phyloP scores from a whole-genome alignment of 2,888 invertebrate genomes.

The Buathra laborator region DNA sequence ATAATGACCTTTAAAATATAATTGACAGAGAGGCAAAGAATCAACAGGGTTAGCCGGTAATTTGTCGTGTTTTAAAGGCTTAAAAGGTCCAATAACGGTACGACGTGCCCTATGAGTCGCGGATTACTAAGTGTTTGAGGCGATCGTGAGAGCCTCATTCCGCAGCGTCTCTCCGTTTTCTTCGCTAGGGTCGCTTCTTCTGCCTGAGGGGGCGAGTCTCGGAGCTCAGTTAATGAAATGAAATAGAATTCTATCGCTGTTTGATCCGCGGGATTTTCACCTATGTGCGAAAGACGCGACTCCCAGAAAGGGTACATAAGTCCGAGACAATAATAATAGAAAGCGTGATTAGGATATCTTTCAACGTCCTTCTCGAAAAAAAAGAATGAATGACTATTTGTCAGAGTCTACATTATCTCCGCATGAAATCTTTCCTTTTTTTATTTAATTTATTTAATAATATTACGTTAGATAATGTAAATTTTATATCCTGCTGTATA shows the following conservation, averaged over 20 bases:
- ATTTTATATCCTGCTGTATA: conserved; percentile 10
- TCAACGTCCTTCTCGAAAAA: not conserved
- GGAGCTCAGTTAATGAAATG: not conserved
- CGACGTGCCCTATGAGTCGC: conserved; percentile 5
- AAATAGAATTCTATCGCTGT: not conserved
- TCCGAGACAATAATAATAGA: not conserved
- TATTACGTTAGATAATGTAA: conserved; percentile 9
- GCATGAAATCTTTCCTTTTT: conserved; percentile 27
- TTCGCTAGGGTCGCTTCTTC: conserved; percentile 2
- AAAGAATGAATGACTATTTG: conserved; percentile 24
- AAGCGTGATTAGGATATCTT: not conserved
- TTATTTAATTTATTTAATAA: not conserved
- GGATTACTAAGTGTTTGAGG: not conserved
- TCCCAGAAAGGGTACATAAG: not conserved
- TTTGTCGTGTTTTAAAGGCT: not conserved
- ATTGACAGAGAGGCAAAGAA: not conserved
- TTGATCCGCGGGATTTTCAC: not conserved
- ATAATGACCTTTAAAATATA: not conserved
- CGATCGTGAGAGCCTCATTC: conserved; percentile 5
- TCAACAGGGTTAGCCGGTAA: not conserved
- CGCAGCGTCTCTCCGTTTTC: not conserved
- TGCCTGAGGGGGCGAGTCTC: not conserved
- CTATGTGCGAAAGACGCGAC: not conserved
- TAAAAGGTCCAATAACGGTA: not conserved
- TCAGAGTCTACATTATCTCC: conserved; percentile 26